Base-by-base conservation (phyloP, 2,888 invertebrate species). In the Latheticus oryzae region DNA sequence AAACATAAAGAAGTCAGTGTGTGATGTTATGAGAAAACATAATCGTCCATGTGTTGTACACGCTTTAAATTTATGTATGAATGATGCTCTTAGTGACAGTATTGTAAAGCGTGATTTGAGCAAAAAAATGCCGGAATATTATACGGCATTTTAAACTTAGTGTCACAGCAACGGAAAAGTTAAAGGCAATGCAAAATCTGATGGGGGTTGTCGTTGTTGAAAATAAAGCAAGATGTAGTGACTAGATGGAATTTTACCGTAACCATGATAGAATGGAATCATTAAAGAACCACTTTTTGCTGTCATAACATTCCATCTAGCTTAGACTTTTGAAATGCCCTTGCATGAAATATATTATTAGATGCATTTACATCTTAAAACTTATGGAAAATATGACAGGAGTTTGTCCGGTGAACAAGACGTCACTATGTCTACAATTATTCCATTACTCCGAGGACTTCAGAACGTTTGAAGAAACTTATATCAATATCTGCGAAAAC, bases 11-110 rank as follows among this genome's bases (percentile, higher is more conserved):
- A 62, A 61, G 13, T 67, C 69, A 2, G 61, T 71, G 11, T 61
- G 40, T 50, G 64, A 70, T 11, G 33, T 60, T 42, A 37, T 71
- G n/a, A 33, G 52, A 17, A 68, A 65, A 58, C 35, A 64, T 23
- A 64, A 72, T 37, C 63, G 65, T 57, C 65, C 65, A 3, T 71
- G 69, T 56, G 63, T 71, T 3, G 67, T 71, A 13, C 66, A 71
- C 43, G 65, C 66, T 1, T 55, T 68, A 11, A 65, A 70, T 64
- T 51, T 68, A 33, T 47, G 51, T 43, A 61, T 59, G 1, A 47
- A 7, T 21, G 61, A 63, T 2, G 51, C 58, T 0, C 5, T 65
- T 61, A 15, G 28, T 32, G 15, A 11, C 8, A 4, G 56, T 66
- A 23, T 23, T 23, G 3, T 23, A 23, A 23, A 21, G 15, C 52